Base-by-base conservation (phyloP, 2,113 vertebrate species). In the Rhinoderma darwinii region DNA sequence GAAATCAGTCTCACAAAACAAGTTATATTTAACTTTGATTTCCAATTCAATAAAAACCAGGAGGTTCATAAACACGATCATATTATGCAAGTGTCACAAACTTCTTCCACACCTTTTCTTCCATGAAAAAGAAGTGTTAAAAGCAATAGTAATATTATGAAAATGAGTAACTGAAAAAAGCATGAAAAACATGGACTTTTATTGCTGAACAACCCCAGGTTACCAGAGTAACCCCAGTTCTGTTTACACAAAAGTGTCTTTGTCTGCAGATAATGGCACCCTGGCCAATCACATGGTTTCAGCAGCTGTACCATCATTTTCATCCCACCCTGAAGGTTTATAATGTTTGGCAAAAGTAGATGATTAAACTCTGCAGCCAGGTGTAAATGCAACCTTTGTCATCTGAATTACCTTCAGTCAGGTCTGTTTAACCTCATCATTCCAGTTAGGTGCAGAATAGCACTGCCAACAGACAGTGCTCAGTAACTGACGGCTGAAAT, bases 361-460 rank as follows among this genome's bases (percentile, higher is more conserved):
- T 99, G 95, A 99, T 99, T 99, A 98, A 99, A 96, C 97, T 91
- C 92, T 89, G 93, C 89, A 84, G 92, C 94, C 97, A 97, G 97
- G 97, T 98, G 97, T 98, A 97, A 98, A 98, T 94, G 97, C 94
- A 98, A 98, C 97, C 97, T 98, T 98, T 99, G 98, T 97, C 96
- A 96, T 96, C 91, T 93, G 93, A 92, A 94, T 89, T 87, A 43
- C 78, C 80, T 84, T 61, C 89, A 88, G 84, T 77, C 84, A 88
- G 79, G 90, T 88, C 85, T 72, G 50, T 73, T 87, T 87, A 87
- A 82, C 86, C 68, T 73, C 84, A 82, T 88, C 89, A 88, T 89
- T 88, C 63, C 82, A 50, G 72, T 82, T 39, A 44, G 72, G 39
- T 6, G 39, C 7, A 61, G 51, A 59, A 44, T 32, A 39, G 8